Base-by-base conservation (phyloP, 2,888 invertebrate species). In the Scaptodrosophila latifasciaeformis region DNA sequence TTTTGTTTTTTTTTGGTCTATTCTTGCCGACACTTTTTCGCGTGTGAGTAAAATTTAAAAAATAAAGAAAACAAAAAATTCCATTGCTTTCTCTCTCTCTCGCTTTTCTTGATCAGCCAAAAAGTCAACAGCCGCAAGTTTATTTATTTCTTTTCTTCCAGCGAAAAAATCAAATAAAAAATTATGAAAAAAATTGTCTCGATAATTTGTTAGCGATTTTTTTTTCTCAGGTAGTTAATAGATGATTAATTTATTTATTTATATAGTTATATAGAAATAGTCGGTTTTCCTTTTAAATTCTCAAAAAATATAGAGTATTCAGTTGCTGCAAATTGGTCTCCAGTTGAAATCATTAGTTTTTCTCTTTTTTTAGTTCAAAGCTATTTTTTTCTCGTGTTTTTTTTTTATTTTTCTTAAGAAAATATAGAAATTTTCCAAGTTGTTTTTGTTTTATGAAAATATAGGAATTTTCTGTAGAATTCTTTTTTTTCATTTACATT, bases 91-190 rank as follows among this genome's bases (percentile, higher is more conserved):
- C 2, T n/a, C 21, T 17, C 13, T 46, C 4, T 34, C 27, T 7
- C 15, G n/a, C 21, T 45, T 19, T 17, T 45, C 39, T 43, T 35
- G 34, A 31, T 58, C 68, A 55, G 53, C 67, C 53, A n/a, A 53
- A 67, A 70, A 67, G 68, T 65, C 66, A 58, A 65, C 40, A 48
- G 54, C 42, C 66, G 17, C 51, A 62, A 42, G 54, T 67, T 69
- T 71, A 67, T 70, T 77, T 57, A 54, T n/a, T n/a, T n/a, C n/a
- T n/a, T n/a, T n/a, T n/a, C n/a, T n/a, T n/a, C n/a, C n/a, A n/a
- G n/a, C n/a, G n/a, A n/a, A n/a, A n/a, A n/a, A n/a, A n/a, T n/a
- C n/a, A n/a, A n/a, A n/a, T n/a, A n/a, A n/a, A n/a, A n/a, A n/a
- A n/a, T n/a, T n/a, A n/a, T n/a, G n/a, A n/a, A n/a, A n/a, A n/a